Conservation (phyloP, 1,140 invertebrate species). For the Diorhabda carinulata region DNA sequence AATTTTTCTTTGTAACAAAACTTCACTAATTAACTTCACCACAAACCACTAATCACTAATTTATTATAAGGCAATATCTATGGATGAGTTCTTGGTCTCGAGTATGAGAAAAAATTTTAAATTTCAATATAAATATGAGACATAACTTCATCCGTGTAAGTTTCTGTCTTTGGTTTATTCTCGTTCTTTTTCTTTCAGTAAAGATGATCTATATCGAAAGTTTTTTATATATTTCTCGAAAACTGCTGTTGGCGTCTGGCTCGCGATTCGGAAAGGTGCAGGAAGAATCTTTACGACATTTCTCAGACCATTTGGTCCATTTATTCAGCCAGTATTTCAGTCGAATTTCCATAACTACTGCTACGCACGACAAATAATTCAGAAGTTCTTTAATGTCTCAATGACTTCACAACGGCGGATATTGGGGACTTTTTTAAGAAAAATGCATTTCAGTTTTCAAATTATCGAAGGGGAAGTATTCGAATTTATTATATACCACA, state of each 20-base stretch:
- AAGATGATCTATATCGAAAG: conserved; percentile 18
- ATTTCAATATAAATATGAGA: no score
- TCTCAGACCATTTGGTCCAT: conserved; percentile 41
- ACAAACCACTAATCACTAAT: no score
- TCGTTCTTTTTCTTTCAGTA: no score
- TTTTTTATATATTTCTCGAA: conserved; percentile 5
- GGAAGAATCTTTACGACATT: conserved; percentile 33
- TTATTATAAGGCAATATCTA: no score
- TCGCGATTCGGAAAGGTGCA: conserved; percentile 28
- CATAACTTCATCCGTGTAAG: no score
- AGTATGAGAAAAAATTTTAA: no score
- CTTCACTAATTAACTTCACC: no score
- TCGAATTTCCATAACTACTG: conserved; percentile 37
- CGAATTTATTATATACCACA: no score
- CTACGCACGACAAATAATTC: conserved; percentile 37
- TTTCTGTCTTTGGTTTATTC: no score
- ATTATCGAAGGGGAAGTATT: background rate
- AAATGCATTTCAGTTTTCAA: conserved; percentile 8
- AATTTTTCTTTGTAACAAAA: no score
- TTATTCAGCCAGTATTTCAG: conserved; percentile 39
- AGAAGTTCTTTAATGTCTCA: conserved; percentile 21
- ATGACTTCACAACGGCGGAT: conserved; percentile 14
- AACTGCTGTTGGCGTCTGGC: conserved; percentile 25
- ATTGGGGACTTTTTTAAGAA: conserved; percentile 13
- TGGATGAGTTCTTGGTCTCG: no score